phyloP scores from a whole-genome alignment of 2,113 vertebrate genomes.

The Hystrix cristata region DNA sequence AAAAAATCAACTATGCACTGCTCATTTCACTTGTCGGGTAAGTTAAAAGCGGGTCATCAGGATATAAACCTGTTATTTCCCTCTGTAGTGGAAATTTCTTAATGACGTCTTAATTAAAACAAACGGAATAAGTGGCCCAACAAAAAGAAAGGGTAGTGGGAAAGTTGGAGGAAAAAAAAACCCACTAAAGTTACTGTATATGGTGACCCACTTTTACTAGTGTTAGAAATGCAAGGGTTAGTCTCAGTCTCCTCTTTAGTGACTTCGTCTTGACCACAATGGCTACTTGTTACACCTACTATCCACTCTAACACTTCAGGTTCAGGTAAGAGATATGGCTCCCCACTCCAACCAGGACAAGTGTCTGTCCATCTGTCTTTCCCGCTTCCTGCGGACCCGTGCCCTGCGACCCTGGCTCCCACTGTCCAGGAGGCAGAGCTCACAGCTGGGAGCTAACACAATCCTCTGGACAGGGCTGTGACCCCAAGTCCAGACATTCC shows the following conservation, averaged over 20 bases:
- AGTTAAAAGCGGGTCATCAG: slow-evolving; percentile 70
- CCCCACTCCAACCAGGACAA: not conserved
- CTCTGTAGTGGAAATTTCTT: slow-evolving; percentile 42
- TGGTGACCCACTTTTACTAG: slow-evolving; percentile 45
- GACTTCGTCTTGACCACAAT: slow-evolving; percentile 65
- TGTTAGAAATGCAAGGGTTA: slow-evolving; percentile 7
- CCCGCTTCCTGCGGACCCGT: not conserved
- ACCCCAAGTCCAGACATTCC: not conserved
- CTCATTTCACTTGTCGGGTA: slow-evolving; percentile 19
- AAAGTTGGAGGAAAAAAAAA: slow-evolving; percentile 32
- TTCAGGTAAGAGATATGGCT: not conserved
- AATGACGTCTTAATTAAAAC: slow-evolving; percentile 41
- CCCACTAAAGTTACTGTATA: not conserved
- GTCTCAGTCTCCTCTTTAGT: not conserved
- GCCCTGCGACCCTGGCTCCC: not conserved
- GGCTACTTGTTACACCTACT: slow-evolving; percentile 79
- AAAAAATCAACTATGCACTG: not conserved
- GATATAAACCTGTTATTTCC: not conserved
- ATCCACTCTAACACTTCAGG: slow-evolving; percentile 49
- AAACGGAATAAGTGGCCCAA: slow-evolving; percentile 25
- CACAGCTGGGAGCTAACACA: not conserved
- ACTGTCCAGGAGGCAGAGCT: not conserved
- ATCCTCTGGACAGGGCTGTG: not conserved
- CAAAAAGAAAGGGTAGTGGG: not conserved
- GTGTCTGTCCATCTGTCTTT: not conserved